Base-by-base conservation (phyloP, 2,888 invertebrate species). In the Ptilodon capucinus region DNA sequence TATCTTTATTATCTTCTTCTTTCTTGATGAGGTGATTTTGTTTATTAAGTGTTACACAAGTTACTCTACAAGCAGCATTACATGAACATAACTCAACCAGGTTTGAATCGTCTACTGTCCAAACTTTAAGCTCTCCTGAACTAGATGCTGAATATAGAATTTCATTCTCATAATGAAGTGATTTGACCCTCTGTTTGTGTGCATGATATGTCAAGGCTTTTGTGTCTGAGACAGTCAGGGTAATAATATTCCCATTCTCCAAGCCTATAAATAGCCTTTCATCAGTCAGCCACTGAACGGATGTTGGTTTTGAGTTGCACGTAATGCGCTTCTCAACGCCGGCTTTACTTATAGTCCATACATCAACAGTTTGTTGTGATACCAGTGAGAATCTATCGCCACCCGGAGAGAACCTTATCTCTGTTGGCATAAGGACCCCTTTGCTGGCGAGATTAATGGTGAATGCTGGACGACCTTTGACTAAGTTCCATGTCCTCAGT, bases 401-500 rank as follows among this genome's bases (percentile, higher is more conserved):
- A 64, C 92, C 92, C 4, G 95, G 94, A 41, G 95, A 95, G 95
- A 97, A 98, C 44, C 84, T 84, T 0, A 94, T 77, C 63, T 92
- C 92, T 66, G 88, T 82, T 38, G 89, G 83, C 71, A 84, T 64
- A 36, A 86, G 80, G 40, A 92, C 87, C 52, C 92, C 92, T 85
- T 94, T 95, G 71, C 92, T 94, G 54, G 94, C 93, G 25, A 98
- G 88, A 80, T 98, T 97, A n/a, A 96, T 96, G 0, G 95, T 95
- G 79, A 96, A 98, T 0, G 98, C 98, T 64, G 95, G 94, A 51
- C 97, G 93, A 0, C 98, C 98, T 81, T 97, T 98, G 0, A 98
- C 92, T 54, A 99, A 91, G 90, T 99, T 98, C 99, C 99, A 99
- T 2, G 98, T 98, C 68, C 95, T 92, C 39, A 99, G 81, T 4